phyloP scores from a whole-genome alignment of 35 echinoderm and acorn worm species.

The Patiria miniata region DNA sequence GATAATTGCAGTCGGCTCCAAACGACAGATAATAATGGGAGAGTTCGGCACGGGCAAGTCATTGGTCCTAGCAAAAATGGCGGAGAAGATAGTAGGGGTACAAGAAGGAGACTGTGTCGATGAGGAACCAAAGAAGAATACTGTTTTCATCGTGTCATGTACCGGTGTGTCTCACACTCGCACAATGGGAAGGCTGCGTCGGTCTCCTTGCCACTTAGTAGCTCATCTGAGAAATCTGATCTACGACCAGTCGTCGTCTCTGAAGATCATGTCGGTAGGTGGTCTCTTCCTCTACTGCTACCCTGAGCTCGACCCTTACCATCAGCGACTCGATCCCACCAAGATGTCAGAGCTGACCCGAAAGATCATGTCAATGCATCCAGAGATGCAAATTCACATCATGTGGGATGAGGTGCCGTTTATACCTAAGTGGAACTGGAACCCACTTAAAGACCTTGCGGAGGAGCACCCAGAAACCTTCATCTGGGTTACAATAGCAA shows the following conservation, averaged over 20 bases:
- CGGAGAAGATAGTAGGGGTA: background rate
- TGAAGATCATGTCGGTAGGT: constrained; percentile 57
- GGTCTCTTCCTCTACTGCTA: constrained; percentile 31
- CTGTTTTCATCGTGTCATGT: constrained; percentile 1
- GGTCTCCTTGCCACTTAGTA: background rate
- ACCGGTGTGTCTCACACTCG: background rate
- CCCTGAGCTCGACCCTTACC: background rate
- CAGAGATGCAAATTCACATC: constrained; percentile 26
- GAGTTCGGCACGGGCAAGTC: background rate
- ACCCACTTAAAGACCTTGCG: too few relatives aligned
- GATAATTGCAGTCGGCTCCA: background rate
- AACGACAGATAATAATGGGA: background rate
- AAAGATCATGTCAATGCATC: constrained; percentile 15
- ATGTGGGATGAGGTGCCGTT: constrained; percentile 70
- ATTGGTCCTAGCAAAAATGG: background rate
- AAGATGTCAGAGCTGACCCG: constrained; percentile 31
- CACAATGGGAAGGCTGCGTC: background rate
- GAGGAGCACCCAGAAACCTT: background rate
- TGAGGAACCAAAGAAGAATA: background rate
- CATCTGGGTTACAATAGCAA: constrained; percentile 66
- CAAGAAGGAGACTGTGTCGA: background rate
- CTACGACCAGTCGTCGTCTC: constrained; percentile 43
- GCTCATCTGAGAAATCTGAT: background rate
- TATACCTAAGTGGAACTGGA: too few relatives aligned
- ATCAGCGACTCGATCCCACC: background rate